phyloP scores from a whole-genome alignment of 2,113 vertebrate species.

The Eptesicus fuscus region DNA sequence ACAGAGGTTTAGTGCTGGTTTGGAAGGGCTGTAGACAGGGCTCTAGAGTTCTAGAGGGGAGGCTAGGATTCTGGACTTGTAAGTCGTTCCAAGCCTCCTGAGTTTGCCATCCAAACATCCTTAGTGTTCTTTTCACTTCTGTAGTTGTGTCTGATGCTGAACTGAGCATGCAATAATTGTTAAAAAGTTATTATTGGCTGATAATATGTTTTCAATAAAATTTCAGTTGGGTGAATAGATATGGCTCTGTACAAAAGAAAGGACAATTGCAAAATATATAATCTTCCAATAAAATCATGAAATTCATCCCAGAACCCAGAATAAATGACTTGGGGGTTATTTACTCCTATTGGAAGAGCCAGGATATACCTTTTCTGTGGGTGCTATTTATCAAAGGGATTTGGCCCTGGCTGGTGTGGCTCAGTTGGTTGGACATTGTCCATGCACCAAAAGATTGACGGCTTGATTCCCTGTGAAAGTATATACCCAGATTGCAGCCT shows the following conservation, averaged over 20 bases:
- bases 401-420: not conserved
- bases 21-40: not conserved
- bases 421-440: not conserved
- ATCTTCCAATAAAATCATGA: not conserved
- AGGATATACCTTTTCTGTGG: not conserved
- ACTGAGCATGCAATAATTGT: not conserved
- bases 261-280: not conserved
- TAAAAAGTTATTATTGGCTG: conserved; percentile 5
- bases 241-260: not conserved
- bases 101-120: not conserved
- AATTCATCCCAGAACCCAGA: not conserved
- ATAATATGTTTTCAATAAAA: not conserved
- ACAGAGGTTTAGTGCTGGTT: not conserved
- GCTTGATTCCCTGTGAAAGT: not conserved
- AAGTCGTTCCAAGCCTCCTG: not conserved
- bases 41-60: not conserved
- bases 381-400: not conserved
- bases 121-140: not conserved
- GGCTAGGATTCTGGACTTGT: not conserved
- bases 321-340: not conserved
- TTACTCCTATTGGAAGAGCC: not conserved
- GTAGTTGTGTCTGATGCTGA: not conserved
- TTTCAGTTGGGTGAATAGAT: not conserved
- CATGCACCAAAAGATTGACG: not conserved
- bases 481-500: not conserved